Base-by-base conservation (phyloP, 2,113 vertebrate species). In the Stomatorhinus ivindoensis region DNA sequence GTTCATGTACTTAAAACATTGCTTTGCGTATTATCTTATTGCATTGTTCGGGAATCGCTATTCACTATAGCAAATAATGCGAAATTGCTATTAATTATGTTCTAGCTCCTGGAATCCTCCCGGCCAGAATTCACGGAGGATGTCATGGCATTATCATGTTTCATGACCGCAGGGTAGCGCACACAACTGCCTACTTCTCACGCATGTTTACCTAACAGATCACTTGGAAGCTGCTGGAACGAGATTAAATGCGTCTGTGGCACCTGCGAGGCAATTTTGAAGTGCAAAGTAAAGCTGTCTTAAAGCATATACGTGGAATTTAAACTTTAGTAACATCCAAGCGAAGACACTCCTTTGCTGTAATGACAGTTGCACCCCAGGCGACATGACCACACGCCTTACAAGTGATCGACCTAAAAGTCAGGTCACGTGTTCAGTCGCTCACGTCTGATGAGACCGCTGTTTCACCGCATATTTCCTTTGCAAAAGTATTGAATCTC, bases 171-270 rank as follows among this genome's bases (percentile, higher is more conserved):
- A n/a, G 83, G 83, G 47, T 1, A 50, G 83, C 3, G 83, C 42
- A 48, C 83, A 85, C 83, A 85, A 46, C 44, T 85, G 46, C 83
- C 47, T 48, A n/a, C 83, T 86, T 86, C 83, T 86, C 83, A 86
- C 83, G 83, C 83, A 86, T 50, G 83, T 50, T 86, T 86, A 86
- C 83, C 35, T 42, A 80, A 19, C 73, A 80, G 73, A 80, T 80
- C 73, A 80, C 35, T 86, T 47, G 27, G 24, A 86, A 50, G 83
- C 35, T 86, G 19, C 47, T 86, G 83, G 83, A 86, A 48, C n/a
- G 83, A 86, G 83, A 86, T 86, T 86, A 86, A 86, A 48, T 50
- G n/a, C 44, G 47, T 47, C 47, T n/a, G 44, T 24, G 44, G 83
- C 24, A 47, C 83, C 83, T 86, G 83, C 44, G 21, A 86, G 83